Base-by-base conservation (phyloP, 2,888 invertebrate genomes). In the Eumerus sabulonum region DNA sequence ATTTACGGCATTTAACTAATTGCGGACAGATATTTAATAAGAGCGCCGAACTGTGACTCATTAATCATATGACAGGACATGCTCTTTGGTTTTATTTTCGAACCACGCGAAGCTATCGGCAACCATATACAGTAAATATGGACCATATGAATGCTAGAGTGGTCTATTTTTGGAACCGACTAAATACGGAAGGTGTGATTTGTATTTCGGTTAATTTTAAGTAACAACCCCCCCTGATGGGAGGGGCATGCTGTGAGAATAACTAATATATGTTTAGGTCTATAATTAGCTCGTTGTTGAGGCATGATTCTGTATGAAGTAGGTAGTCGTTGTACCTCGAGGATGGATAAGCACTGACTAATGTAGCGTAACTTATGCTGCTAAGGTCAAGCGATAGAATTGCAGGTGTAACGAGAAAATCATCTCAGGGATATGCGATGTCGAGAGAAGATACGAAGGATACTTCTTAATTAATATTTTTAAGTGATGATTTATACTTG, bases 101-200 rank as follows among this genome's bases (percentile, higher is more conserved):
- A 17, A 42, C 27, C 7, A 12, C 47, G 59, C 51, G 45, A 51
- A 38, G 45, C 38, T 54, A 19, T 35, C 17, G 13, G 27, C 9
- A 50, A 56, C 11, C 42, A 18, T 45, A 16, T 59, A 38, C n/a
- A 47, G 51, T 17, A 14, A 18, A 36, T 16, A 13, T 9, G 12
- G 16, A 18, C 36, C n/a, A n/a, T n/a, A n/a, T 35, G 9, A 42
- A 56, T 18, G 36, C 42, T 56, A 48, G 67, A 38, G 35, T 51
- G 9, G 53, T 72, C 77, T 77, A 77, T 77, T 77, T 77, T 73
- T 17, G 47, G 27, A 7, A 27, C 7, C 27, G 27, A 27, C 27
- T 7, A 27, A 51, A 42, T 38, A 35, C 27, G 67, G 73, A 62
- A 73, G 76, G 77, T 77, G 77, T 77, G 77, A 62, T 70, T 48